These are phyloP conservation scores for Erpornis zantholeuca DNA, from an alignment of 2,113 vertebrate species.

Conservation along the genomic window DNA sequence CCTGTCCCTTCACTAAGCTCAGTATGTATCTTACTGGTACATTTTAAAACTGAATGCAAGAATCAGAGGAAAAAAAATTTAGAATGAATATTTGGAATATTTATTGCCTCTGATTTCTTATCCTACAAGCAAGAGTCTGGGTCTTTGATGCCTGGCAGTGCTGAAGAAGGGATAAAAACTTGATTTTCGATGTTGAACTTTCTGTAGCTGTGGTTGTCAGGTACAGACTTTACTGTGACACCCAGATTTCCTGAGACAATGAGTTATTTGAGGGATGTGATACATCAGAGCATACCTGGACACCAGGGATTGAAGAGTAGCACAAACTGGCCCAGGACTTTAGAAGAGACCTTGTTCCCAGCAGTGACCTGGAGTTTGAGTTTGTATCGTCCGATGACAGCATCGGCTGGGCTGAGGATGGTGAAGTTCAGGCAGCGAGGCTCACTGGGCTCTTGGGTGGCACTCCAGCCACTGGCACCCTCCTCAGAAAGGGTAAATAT, in stretches of 20 bases:
- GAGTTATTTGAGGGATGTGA: not conserved
- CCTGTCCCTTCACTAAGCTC: not conserved
- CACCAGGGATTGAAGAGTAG: constrained; percentile 85
- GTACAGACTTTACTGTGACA: not conserved
- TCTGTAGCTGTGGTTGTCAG: not conserved
- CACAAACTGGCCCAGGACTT: constrained; percentile 31
- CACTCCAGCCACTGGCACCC: constrained; percentile 57
- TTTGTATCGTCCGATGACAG: constrained; percentile 69
- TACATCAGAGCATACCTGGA: constrained; percentile 53
- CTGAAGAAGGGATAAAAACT: not conserved
- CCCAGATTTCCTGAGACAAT: not conserved
- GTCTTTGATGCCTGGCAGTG: not conserved
- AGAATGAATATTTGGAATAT: not conserved
- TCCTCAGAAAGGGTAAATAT: constrained; percentile 51
- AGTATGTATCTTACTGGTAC: not conserved
- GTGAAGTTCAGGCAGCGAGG: constrained; percentile 1
- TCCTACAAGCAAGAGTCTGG: not conserved
- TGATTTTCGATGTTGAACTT: not conserved
- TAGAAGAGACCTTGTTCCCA: not conserved
- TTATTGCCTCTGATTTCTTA: not conserved
- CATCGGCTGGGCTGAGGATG: constrained; percentile 58
- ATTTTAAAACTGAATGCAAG: not conserved
- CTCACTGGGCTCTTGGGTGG: not conserved
- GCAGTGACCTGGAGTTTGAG: constrained; percentile 1
- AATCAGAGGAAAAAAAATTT: not conserved